Base-by-base conservation (phyloP, 2,888 invertebrate species). In the Oligia strigilis region DNA sequence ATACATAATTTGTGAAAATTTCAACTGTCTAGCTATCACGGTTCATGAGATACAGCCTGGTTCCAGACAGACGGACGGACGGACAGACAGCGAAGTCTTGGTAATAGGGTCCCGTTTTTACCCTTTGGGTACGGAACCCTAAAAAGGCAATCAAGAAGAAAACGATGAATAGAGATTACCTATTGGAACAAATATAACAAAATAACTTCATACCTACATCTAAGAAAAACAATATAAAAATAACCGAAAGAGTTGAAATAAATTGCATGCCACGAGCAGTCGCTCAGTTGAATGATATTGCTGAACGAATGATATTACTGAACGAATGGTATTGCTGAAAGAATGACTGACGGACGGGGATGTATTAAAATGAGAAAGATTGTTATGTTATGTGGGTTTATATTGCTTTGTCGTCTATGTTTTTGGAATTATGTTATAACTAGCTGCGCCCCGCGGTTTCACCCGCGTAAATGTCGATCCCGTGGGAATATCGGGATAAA, bases 241-340 rank as follows among this genome's bases (percentile, higher is more conserved):
- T 4, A 80, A 13, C 23, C 14, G 58, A 72, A 73, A 64, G 62
- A 79, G 72, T 64, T 76, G 73, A 81, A 69, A 60, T 23, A 78
- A 78, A 83, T 82, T 82, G 77, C 49, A 81, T 72, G 81, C 72
- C 82, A 81, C 17, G 17, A 82, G 52, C 82, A 81, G 69, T 67
- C 46, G 58, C 46, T 14, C 66, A 55, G 67, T 64, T 72, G 60
- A 65, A 73, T 66, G 29, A 29, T 65, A 66, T 67, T 66, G 11
- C 36, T 64, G 36, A 64, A 64, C 64, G 66, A 80, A 72, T 69
- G 40, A 69, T 65, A 77, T 78, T 36, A 40, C 69, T 23, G 46
- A 72, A 62, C 40, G 23, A 72, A 80, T 43, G n/a, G 4, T 72
- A 43, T 46, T 65, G 58, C 19, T 71, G 71, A 75, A 75, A 46